phyloP scores from a whole-genome alignment of 2,113 vertebrate species.

The Oostethus manadensis region DNA sequence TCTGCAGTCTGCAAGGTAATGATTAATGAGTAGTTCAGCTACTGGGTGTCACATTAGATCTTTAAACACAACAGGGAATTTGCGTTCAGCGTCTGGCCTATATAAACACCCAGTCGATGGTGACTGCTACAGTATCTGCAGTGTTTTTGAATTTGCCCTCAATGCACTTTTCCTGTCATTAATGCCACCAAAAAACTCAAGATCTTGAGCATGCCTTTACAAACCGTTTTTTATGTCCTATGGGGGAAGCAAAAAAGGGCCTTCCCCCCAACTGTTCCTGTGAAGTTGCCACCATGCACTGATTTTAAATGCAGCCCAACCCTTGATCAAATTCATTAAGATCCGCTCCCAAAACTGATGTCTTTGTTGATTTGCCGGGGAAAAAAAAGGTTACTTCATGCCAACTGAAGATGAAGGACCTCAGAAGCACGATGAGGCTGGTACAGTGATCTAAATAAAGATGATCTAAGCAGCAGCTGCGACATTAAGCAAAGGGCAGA shows the following conservation, averaged over 20 bases:
- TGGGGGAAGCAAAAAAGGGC: background rate
- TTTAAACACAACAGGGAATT: constrained; percentile 44
- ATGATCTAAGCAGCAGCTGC: constrained; percentile 55
- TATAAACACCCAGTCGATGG: constrained; percentile 31
- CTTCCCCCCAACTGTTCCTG: background rate
- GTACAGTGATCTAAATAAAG: constrained; percentile 21
- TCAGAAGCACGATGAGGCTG: constrained; percentile 31
- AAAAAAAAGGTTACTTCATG: constrained; percentile 7
- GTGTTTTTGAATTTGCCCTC: constrained; percentile 53
- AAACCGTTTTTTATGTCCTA: background rate
- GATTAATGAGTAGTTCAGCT: constrained; percentile 59
- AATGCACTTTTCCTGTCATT: constrained; percentile 38
- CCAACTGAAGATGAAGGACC: constrained; percentile 23
- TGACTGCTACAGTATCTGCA: constrained; percentile 41
- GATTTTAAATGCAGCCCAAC: background rate
- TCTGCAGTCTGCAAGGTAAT: constrained; percentile 30
- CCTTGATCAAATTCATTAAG: background rate
- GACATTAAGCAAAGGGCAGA: constrained; percentile 32
- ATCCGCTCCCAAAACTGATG: background rate
- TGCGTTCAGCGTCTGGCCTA: constrained; percentile 23
- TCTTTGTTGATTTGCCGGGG: background rate
- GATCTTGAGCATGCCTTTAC: background rate
- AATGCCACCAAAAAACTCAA: background rate
- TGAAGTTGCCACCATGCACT: background rate
- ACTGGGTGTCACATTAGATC: constrained; percentile 33